Evolutionary conservation across 1,140 invertebrate genomes (phyloP).

Genomic region (Penaeus chinensis): DNA sequence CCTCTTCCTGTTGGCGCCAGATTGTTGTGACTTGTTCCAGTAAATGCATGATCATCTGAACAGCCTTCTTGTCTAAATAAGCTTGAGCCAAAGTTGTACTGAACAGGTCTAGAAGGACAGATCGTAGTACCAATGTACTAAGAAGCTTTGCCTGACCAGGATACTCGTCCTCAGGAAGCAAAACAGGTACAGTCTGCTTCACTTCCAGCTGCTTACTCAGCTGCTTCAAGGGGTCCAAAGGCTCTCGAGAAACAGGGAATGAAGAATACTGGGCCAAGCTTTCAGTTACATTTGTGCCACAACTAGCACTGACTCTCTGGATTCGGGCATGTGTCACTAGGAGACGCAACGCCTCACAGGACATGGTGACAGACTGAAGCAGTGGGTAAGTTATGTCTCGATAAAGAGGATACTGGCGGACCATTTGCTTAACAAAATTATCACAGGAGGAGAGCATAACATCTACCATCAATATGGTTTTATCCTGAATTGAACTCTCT

Average conservation of each 20-base stretch:
- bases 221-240: conserved; percentile 12
- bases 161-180: conserved; percentile 41
- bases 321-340: conserved; percentile 14
- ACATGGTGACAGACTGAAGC: conserved; percentile 43
- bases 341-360: conserved; percentile 49
- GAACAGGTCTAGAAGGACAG: conserved; percentile 62
- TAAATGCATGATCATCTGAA: conserved; percentile 71
- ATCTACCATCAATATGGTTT: conserved; percentile 37
- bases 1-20: conserved; percentile 82
- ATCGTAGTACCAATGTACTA: conserved; percentile 54
- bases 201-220: conserved; percentile 28
- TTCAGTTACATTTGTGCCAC: conserved; percentile 36
- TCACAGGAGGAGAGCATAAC: conserved; percentile 57
- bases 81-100: conserved; percentile 67
- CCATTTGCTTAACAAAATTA: conserved; percentile 55
- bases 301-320: conserved; percentile 10
- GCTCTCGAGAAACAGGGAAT: conserved; percentile 52
- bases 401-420: conserved; percentile 62
- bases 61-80: conserved; percentile 68
- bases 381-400: conserved; percentile 64
- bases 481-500: not conserved
- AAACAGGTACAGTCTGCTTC: not conserved
- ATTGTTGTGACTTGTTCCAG: conserved; percentile 75
- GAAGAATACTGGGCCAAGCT: conserved; percentile 35
- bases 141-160: conserved; percentile 46